These are phyloP conservation scores for Oreochromis tanganicae DNA, from an alignment of 2,113 vertebrate genomes.

Conservation along the genomic window DNA sequence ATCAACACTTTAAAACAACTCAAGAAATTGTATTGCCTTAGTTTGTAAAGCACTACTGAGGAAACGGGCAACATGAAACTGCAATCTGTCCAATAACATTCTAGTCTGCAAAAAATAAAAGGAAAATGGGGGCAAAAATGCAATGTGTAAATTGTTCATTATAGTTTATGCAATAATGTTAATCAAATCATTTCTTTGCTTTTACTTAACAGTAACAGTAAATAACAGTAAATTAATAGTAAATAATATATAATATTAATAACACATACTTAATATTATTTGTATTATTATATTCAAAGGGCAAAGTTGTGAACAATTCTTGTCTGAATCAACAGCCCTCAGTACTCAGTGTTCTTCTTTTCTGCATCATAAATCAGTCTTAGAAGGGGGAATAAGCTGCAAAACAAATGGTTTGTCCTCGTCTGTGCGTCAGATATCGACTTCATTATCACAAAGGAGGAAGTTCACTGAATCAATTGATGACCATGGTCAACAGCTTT, in stretches of 20 bases:
- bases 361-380: not conserved
- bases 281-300: not conserved
- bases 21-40: not conserved
- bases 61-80: not conserved
- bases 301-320: not conserved
- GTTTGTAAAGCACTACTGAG: not conserved
- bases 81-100: not conserved
- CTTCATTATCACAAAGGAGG: slow-evolving; percentile 45
- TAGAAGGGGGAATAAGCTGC: not conserved
- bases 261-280: not conserved
- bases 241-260: not conserved
- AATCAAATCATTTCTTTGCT: not conserved
- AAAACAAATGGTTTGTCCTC: not conserved
- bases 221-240: not conserved
- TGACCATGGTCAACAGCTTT: slow-evolving; percentile 34
- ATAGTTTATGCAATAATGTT: not conserved
- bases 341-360: not conserved
- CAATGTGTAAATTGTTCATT: not conserved
- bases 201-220: not conserved
- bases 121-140: not conserved
- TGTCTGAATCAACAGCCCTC: not conserved
- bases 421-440: slow-evolving; percentile 19
- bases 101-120: not conserved
- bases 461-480: slow-evolving; percentile 50
- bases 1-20: not conserved